Conservation (phyloP, 1,140 invertebrate species). For the Pissodes strobi region DNA sequence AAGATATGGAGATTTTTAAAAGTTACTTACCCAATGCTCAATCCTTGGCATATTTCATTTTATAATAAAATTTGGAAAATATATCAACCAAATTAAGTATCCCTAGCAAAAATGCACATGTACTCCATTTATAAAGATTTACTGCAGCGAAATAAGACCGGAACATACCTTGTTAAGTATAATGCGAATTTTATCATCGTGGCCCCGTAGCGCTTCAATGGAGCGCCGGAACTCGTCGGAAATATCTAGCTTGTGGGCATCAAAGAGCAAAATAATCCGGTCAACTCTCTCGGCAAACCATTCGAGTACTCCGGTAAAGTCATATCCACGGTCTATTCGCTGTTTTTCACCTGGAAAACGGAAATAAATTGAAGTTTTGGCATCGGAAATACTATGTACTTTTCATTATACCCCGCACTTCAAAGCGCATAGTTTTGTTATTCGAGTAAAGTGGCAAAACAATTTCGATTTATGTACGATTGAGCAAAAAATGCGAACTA, state of each 20-base stretch:
- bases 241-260: conserved; percentile 78
- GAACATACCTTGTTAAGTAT: conserved; percentile 69
- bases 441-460: too few species aligned
- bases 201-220: conserved; percentile 68
- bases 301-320: conserved; percentile 73
- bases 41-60: too few species aligned
- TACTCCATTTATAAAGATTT: background rate
- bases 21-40: too few species aligned
- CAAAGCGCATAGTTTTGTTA: too few species aligned
- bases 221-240: conserved; percentile 71
- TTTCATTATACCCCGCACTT: too few species aligned
- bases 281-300: conserved; percentile 79
- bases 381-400: too few species aligned
- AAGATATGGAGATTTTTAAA: too few species aligned
- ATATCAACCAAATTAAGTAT: background rate
- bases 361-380: background rate
- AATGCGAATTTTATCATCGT: conserved; percentile 75
- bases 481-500: too few species aligned
- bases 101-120: background rate
- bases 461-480: background rate
- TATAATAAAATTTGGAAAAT: background rate
- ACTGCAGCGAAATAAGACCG: background rate
- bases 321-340: conserved; percentile 77
- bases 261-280: conserved; percentile 74
- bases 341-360: conserved; percentile 67